Percentiles rank a stretch among this genome's conserved stretches.
phyloP scores from a whole-genome alignment of 2,888 invertebrate species.

The Tortricodes alternella region DNA sequence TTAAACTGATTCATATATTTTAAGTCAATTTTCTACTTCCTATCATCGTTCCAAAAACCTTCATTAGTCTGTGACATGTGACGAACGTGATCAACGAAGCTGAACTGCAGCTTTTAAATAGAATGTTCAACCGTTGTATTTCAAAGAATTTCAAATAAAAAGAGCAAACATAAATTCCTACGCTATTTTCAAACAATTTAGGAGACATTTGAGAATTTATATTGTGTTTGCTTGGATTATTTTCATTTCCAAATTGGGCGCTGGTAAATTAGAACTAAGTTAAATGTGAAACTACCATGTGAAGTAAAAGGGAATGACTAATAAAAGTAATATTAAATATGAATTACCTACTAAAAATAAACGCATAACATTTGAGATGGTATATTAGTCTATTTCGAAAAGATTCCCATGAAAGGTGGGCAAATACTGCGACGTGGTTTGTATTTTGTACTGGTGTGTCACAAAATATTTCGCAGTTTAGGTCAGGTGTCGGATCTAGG shows the following conservation, averaged over 20 bases:
- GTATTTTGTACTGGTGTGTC: not conserved
- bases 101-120: slow-evolving; percentile 6
- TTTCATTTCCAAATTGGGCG: slow-evolving; percentile 5
- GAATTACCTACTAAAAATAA: no score
- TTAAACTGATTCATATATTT: not conserved
- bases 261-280: no score
- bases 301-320: no score
- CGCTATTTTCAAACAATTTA: slow-evolving; percentile 12
- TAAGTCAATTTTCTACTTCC: not conserved
- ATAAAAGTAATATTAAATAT: no score
- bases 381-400: no score
- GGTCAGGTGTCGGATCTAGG: slow-evolving; percentile 16
- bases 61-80: not conserved
- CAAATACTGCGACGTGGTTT: no score
- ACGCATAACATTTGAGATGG: no score
- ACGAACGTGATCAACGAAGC: slow-evolving; percentile 6
- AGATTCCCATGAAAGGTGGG: no score
- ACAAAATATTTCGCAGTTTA: not conserved
- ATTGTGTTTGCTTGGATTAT: not conserved
- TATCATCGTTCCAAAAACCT: not conserved
- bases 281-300: not conserved
- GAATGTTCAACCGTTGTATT: not conserved
- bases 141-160: slow-evolving; percentile 1
- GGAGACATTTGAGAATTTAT: not conserved
- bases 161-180: slow-evolving; percentile 13